These are phyloP conservation scores for Ageneiosus marmoratus DNA, from an alignment of 2,113 vertebrate species.

Conservation along the genomic window DNA sequence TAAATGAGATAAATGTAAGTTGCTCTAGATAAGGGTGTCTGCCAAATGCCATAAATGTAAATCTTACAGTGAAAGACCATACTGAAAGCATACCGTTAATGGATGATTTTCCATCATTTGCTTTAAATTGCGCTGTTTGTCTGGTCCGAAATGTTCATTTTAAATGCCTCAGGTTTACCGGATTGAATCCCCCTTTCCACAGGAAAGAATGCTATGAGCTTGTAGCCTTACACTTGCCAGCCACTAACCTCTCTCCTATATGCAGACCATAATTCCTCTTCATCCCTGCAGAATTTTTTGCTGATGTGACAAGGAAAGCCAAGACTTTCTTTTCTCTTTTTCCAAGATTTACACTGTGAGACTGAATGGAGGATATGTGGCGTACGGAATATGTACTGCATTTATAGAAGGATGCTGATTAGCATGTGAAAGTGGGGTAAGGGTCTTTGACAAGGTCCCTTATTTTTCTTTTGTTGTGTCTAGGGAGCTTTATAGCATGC, in stretches of 20 bases:
- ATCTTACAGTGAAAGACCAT: not conserved
- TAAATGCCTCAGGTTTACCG: not conserved
- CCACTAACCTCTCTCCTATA: slow-evolving; percentile 18
- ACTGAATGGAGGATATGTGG: slow-evolving; percentile 35
- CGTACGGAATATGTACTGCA: not conserved
- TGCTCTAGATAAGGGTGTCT: too few relatives aligned
- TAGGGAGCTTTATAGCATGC: slow-evolving; percentile 46
- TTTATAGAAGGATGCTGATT: slow-evolving; percentile 38
- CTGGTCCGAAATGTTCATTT: not conserved
- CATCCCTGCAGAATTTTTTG: slow-evolving; percentile 45
- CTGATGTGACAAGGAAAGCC: slow-evolving; percentile 49
- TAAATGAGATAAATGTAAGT: too few relatives aligned
- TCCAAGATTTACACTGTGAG: slow-evolving; percentile 28
- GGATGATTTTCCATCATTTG: not conserved
- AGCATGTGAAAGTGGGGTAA: slow-evolving; percentile 35
- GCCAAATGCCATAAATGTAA: too few relatives aligned
- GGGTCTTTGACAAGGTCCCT: slow-evolving; percentile 29
- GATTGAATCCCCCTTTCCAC: slow-evolving; percentile 2
- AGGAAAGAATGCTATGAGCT: slow-evolving; percentile 25
- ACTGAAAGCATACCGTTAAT: not conserved
- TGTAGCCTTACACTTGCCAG: slow-evolving; percentile 29
- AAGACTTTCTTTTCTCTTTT: slow-evolving; percentile 58
- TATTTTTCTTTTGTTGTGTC: slow-evolving; percentile 31
- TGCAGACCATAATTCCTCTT: slow-evolving; percentile 38
- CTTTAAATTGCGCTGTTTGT: slow-evolving; percentile 15